Percentiles rank a stretch among this genome's conserved stretches.
Conservation (phyloP, 2,797 vertebrate species). For the Muscicapa comitata region DNA sequence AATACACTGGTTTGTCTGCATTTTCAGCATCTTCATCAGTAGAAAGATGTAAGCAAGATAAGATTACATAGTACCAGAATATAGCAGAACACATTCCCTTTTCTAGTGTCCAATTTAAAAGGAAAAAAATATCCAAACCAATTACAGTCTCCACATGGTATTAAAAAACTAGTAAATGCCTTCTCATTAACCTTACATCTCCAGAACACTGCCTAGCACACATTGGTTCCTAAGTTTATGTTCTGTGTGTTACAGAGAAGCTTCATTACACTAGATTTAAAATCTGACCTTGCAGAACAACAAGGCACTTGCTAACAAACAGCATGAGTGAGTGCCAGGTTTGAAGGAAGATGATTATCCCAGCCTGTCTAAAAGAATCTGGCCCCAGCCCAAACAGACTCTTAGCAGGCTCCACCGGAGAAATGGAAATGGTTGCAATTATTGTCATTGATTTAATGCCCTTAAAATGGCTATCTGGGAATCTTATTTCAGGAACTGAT, state of each 20-base stretch:
- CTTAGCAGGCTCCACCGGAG: constrained; percentile 22
- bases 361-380: constrained; percentile 22
- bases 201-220: not conserved
- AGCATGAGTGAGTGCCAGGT: not conserved
- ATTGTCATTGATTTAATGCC: constrained; percentile 58
- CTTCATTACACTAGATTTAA: not conserved
- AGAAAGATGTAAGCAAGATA: not conserved
- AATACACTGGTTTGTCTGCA: not conserved
- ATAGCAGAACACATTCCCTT: not conserved
- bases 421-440: constrained; percentile 47
- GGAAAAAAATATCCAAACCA: not conserved
- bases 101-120: not conserved
- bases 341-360: constrained; percentile 34
- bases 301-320: constrained; percentile 36
- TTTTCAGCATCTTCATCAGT: not conserved
- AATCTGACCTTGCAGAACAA: constrained; percentile 42
- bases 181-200: not conserved
- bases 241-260: not conserved
- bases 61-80: not conserved
- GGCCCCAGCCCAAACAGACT: constrained; percentile 14
- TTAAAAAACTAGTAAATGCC: not conserved
- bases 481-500: constrained; percentile 50
- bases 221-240: not conserved
- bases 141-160: not conserved
- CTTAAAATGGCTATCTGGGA: constrained; percentile 21